Base-by-base conservation (phyloP, 2,888 invertebrate species). In the Drosophila formosana region DNA sequence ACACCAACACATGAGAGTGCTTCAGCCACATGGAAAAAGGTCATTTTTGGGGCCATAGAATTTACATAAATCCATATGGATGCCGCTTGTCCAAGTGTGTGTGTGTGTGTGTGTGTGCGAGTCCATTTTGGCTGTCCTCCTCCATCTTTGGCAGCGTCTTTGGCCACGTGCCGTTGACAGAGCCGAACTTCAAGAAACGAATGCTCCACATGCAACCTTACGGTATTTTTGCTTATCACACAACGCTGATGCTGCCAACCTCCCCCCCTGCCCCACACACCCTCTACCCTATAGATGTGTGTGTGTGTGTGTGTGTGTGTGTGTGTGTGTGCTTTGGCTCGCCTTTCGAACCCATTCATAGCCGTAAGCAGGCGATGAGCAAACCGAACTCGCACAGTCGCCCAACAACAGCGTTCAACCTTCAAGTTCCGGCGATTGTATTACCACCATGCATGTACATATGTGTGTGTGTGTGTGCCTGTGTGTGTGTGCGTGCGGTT, bases 61-160 rank as follows among this genome's bases (percentile, higher is more conserved):
- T 90, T 90, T 90, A 90, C 90, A 90, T 90, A 90, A 90, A 90
- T 90, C 90, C 90, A 90, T 91, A 90, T 90, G 90, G 83, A 90
- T 90, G 89, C 73, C 77, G 70, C 58, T 52, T 75, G 86, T 80
- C 73, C 77, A 78, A 73, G 81, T 55, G 55, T 55, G 4, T 43
- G 30, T 55, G 53, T 32, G 45, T 34, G 45, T 46, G 4, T 34
- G 43, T 43, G 30, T 41, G 43, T 45, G 32, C n/a, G 56, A 46
- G 56, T 57, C 56, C 56, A 57, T 57, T 57, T 46, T 47, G 34
- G 69, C 66, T 70, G 70, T 82, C 60, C 66, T 69, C 64, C 78
- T 43, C 53, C 65, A 46, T 56, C 55, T 52, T 65, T 57, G 52
- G 45, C 58, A 55, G 68, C 83, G 66, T 70, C 75, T 84, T 78